Base-by-base conservation (phyloP, 2,888 invertebrate species). In the Sphecodes monilicornis region DNA sequence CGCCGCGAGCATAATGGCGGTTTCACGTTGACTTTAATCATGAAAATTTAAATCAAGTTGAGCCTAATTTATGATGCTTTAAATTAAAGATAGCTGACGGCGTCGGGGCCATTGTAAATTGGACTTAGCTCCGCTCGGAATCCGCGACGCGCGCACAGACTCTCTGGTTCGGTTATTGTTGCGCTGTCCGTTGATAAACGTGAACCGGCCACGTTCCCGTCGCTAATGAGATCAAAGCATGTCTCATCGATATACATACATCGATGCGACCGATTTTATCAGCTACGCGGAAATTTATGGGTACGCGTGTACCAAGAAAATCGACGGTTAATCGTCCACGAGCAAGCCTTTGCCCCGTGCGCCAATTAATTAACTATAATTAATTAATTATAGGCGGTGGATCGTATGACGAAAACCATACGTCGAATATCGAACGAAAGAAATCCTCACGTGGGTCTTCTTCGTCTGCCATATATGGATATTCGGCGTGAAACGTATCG, bases 41-140 rank as follows among this genome's bases (percentile, higher is more conserved):
- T 1, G 43, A 66, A 80, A 75, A 76, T 80, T 80, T 75, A 71
- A 80, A 76, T 82, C 75, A 57, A 43, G 54, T 43, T 46, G 36
- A 82, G 74, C 36, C 36, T 71, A 76, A 80, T 71, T 80, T 82
- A 75, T 16, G 75, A 3, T 18, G n/a, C 43, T 16, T 76, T 76
- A 76, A 82, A 82, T 75, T 74, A 50, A 82, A 82, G 74, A 70
- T 54, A 74, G 39, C 10, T n/a, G 50, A 26, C 41, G 41, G 32
- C 26, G 10, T 39, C n/a, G 36, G 43, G 26, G 43, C 16, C 75
- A 43, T 6, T 71, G 54, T 80, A 82, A 82, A 80, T 80, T 11
- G 43, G 64, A 71, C 43, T 82, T 80, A 66, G 66, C 29, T n/a
- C 8, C 43, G 41, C 64, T 50, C 26, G 36, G 69, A 64, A 71